phyloP scores from a whole-genome alignment of 2,888 invertebrate genomes.

The Ceriagrion tenellum region DNA sequence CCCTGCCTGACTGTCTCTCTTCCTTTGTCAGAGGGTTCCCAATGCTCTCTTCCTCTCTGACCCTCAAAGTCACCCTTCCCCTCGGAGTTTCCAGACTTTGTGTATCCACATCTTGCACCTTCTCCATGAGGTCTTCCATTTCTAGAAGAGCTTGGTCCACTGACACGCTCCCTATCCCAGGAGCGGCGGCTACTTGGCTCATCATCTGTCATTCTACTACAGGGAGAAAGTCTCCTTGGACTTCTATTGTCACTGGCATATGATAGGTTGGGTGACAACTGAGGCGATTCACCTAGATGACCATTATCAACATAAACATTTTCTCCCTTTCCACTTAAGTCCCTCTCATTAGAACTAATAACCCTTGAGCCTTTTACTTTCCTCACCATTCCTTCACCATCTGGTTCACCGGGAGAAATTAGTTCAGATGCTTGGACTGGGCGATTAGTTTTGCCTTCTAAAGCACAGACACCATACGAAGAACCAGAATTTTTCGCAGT shows the following conservation, averaged over 20 bases:
- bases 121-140: background rate
- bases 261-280: background rate
- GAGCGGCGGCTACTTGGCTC: background rate
- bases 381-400: background rate
- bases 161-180: background rate
- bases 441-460: background rate
- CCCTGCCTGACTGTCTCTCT: background rate
- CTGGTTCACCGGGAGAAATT: background rate
- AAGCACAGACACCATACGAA: background rate
- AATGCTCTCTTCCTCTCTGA: background rate
- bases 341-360: background rate
- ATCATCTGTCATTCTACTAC: background rate
- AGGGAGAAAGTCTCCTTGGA: background rate
- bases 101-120: background rate
- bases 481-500: background rate
- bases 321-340: background rate
- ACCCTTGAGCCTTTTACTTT: background rate
- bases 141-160: background rate
- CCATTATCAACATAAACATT: background rate
- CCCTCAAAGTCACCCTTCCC: background rate
- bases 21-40: background rate
- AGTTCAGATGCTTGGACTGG: background rate
- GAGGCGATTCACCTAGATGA: background rate
- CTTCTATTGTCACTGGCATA: background rate
- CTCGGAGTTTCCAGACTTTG: background rate